A percentile compares a stretch with the other conserved stretches of the same genome.
phyloP scores from a whole-genome alignment of 2,113 vertebrate genomes.

The Oncorhynchus kisutch region DNA sequence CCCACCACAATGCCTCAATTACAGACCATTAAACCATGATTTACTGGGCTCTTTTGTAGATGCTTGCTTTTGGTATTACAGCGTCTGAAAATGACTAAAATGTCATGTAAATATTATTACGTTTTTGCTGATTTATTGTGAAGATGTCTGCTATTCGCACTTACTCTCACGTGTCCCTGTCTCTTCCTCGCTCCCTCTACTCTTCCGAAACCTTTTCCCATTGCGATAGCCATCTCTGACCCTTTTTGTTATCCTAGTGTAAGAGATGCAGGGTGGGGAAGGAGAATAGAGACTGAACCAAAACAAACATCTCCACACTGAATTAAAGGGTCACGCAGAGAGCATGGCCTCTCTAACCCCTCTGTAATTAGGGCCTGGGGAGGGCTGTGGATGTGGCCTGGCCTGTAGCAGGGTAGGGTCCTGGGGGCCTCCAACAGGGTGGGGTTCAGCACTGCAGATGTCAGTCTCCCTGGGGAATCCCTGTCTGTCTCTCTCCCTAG shows the following conservation, averaged over 20 bases:
- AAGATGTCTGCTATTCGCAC: neutral
- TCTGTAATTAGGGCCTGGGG: conserved; percentile 30
- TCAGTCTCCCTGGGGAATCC: conserved; percentile 32
- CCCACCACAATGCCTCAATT: no score
- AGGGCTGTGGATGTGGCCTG: neutral
- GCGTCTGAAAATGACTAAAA: no score
- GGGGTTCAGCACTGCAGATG: neutral
- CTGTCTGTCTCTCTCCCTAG: conserved; percentile 15
- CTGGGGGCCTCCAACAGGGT: conserved; percentile 43
- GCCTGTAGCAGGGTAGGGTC: conserved; percentile 10
- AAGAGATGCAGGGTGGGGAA: neutral
- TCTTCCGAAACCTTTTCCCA: neutral
- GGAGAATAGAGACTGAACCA: conserved; percentile 13
- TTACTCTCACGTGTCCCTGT: neutral
- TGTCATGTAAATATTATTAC: no score
- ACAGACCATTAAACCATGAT: no score
- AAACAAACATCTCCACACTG: conserved; percentile 44
- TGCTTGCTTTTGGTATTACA: no score
- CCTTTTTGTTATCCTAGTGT: neutral
- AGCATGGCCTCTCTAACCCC: conserved; percentile 34
- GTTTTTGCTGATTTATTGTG: neutral
- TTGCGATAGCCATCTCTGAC: conserved; percentile 10
- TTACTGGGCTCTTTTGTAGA: no score
- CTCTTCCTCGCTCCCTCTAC: neutral
- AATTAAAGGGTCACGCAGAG: conserved; percentile 31